Base-by-base conservation (phyloP, 2,888 invertebrate genomes). In the Lacanobia oleracea region DNA sequence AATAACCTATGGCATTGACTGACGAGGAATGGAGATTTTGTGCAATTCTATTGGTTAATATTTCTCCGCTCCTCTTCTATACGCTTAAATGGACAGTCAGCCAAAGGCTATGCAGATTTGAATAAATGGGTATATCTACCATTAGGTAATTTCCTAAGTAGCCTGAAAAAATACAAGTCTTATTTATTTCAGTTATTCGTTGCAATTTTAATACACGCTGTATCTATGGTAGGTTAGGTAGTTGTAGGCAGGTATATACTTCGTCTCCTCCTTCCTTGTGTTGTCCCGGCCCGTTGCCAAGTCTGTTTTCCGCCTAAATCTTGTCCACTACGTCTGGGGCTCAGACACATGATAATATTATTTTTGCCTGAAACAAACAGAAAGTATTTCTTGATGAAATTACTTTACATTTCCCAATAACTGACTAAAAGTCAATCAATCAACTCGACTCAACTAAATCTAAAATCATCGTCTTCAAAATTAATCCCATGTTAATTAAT, bases 401-500 rank as follows among this genome's bases (percentile, higher is more conserved):
- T 60, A 60, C 51, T 77, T 76, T 62, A 51, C 51, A 40, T 18
- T 54, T 60, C n/a, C 21, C 63, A 50, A 40, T 45, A 78, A 50
- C 48, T 12, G 21, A 48, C 54, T 50, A 50, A 8, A 48, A 50
- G 23, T 56, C 23, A 75, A 80, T 48, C 64, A 75, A 77, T 61
- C 50, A 57, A 54, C 48, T 77, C 37, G 27, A 56, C 37, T 54
- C 43, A 63, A 56, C 37, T 53, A 14, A 72, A 67, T 66, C 33
- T 43, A 61, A 67, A 75, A 77, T 74, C 71, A 53, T 77, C 78
- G 71, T 76, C 67, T 12, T 21, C 51, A 60, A 67, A 66, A 67
- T 70, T 72, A 79, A 74, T 77, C 62, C 59, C 18, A 70, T 63
- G 51, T 65, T 77, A 81, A 86, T 86, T 71, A 76, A 79, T 73